Evolutionary conservation across 2,113 vertebrate genomes (phyloP).

Genomic region (Propithecus coquereli): DNA sequence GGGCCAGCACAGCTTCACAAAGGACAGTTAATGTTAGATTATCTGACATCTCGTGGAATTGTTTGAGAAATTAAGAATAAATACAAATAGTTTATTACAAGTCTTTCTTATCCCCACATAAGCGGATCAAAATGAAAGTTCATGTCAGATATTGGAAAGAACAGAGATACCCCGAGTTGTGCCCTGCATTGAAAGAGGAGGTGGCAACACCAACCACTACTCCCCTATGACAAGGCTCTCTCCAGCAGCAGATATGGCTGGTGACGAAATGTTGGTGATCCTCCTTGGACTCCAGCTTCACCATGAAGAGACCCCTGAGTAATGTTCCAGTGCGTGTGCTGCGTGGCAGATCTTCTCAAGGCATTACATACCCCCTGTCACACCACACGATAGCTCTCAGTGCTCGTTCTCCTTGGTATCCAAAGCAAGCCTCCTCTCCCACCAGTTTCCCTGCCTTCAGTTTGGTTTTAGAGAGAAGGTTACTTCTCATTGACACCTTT

Average conservation of each 20-base stretch:
- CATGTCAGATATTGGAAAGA: not conserved
- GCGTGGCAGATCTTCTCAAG: not conserved
- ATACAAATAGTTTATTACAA: not conserved
- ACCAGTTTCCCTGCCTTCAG: not conserved
- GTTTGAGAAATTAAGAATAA: not conserved
- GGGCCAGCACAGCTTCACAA: not conserved
- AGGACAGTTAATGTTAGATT: not conserved
- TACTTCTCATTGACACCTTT: not conserved
- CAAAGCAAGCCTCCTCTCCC: not conserved
- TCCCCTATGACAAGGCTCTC: not conserved
- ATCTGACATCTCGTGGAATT: not conserved
- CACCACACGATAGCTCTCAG: not conserved
- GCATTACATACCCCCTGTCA: rapidly evolving
- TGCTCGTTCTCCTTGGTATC: not conserved
- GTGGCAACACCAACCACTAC: no score
- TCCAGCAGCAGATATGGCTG: not conserved
- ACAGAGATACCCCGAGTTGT: not conserved
- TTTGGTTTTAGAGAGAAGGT: not conserved
- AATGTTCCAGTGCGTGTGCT: no score
- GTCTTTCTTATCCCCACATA: not conserved
- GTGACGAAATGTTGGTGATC: not conserved
- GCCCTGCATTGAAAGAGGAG: not conserved
- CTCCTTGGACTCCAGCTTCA: not conserved
- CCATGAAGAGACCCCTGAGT: rapidly evolving
- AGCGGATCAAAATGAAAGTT: not conserved